These are phyloP conservation scores for Crioceris asparagi DNA, from an alignment of 2,888 invertebrate genomes.

Conservation along the genomic window DNA sequence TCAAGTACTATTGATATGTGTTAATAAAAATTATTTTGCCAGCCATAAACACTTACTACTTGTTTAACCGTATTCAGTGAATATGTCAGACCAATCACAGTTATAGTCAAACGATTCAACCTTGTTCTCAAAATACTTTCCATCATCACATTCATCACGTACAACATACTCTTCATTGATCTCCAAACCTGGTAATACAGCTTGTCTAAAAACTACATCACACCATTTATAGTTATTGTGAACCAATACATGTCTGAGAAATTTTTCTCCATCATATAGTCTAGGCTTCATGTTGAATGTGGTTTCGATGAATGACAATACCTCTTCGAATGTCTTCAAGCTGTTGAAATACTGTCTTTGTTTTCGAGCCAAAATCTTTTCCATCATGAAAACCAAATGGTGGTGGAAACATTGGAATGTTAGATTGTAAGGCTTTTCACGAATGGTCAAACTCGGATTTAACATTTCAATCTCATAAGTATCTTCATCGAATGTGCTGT, in stretches of 20 bases:
- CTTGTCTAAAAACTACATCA: constrained; percentile 23
- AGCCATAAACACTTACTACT: too few species aligned
- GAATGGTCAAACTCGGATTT: constrained; percentile 19
- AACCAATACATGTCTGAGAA: constrained; percentile 20
- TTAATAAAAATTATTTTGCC: too few species aligned
- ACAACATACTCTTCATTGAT: constrained; percentile 8
- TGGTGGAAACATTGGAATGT: constrained; percentile 86
- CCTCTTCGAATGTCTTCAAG: constrained; percentile 54
- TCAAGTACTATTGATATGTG: too few species aligned
- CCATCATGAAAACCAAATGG: constrained; percentile 93
- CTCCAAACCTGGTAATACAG: constrained; percentile 18
- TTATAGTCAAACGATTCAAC: constrained; percentile 13
- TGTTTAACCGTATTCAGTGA: constrained; percentile 29
- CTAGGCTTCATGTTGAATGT: constrained; percentile 43
- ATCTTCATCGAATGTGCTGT: constrained; percentile 32
- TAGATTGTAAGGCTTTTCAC: constrained; percentile 47
- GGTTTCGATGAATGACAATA: constrained; percentile 57
- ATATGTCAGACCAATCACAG: constrained; percentile 29
- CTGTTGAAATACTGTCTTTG: constrained; percentile 71
- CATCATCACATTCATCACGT: constrained; percentile 23
- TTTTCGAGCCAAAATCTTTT: constrained; percentile 61
- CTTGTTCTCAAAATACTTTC: constrained; percentile 31
- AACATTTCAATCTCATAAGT: constrained; percentile 15
- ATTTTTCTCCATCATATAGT: constrained; percentile 25
- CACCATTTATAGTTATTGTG: constrained; percentile 25